These are phyloP conservation scores for Lepidurus packardi DNA, from an alignment of 1,140 invertebrate species.

Conservation along the genomic window DNA sequence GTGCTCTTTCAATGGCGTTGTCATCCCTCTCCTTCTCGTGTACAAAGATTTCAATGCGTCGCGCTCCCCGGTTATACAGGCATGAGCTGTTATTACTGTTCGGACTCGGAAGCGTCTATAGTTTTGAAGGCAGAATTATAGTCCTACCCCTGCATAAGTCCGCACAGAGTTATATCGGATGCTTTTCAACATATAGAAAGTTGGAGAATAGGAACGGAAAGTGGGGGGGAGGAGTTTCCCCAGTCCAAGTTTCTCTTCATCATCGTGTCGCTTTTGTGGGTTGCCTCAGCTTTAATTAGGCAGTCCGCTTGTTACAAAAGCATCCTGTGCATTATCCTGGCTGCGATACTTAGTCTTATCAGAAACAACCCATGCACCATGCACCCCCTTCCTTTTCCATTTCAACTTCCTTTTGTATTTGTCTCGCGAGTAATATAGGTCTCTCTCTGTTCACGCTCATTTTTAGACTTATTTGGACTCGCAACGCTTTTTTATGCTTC, in stretches of 20 bases:
- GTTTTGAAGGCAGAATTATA: no score
- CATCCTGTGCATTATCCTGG: slow-evolving; percentile 19
- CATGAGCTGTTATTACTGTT: no score
- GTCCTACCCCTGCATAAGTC: no score
- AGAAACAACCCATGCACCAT: slow-evolving; percentile 15
- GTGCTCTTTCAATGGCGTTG: no score
- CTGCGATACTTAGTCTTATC: slow-evolving; percentile 15
- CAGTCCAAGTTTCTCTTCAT: slow-evolving; percentile 9
- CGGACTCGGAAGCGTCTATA: no score
- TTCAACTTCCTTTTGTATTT: slow-evolving; percentile 12
- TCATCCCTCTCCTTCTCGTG: no score
- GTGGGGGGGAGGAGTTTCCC: neutral
- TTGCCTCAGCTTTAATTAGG: slow-evolving; percentile 21
- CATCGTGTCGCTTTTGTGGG: slow-evolving; percentile 17
- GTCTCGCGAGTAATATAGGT: neutral
- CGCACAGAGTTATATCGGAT: neutral
- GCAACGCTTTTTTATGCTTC: neutral
- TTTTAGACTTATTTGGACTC: neutral
- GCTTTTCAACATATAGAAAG: neutral
- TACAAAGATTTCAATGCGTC: no score
- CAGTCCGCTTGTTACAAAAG: slow-evolving; percentile 21
- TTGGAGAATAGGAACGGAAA: neutral
- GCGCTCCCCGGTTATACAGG: no score
- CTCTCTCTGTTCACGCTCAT: neutral
- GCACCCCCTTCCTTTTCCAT: neutral